These are phyloP conservation scores for Lepidurus arcticus DNA, from an alignment of 1,140 invertebrate species.

Conservation along the genomic window DNA sequence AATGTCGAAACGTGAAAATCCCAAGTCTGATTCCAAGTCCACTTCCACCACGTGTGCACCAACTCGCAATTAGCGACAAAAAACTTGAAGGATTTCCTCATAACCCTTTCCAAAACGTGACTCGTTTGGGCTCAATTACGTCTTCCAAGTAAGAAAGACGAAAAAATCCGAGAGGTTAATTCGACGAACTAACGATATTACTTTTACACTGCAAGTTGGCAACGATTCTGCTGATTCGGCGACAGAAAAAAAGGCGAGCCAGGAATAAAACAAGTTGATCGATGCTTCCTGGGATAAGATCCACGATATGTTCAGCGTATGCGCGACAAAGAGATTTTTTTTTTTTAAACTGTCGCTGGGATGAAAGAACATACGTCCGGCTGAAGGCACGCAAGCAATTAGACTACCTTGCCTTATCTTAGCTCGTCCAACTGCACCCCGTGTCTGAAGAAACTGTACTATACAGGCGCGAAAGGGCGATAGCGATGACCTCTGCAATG, in stretches of 20 bases:
- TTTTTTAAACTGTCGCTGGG: too few relatives aligned
- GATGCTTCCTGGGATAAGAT: background rate
- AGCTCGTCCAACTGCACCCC: background rate
- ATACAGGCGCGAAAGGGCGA: background rate
- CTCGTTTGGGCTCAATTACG: too few relatives aligned
- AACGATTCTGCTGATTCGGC: background rate
- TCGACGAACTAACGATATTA: too few relatives aligned
- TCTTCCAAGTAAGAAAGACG: background rate
- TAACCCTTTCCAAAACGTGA: too few relatives aligned
- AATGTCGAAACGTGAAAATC: too few relatives aligned
- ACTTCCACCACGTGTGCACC: too few relatives aligned
- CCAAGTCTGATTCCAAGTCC: too few relatives aligned
- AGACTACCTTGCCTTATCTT: background rate
- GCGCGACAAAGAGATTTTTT: background rate
- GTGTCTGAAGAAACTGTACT: background rate
- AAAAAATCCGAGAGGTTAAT: background rate
- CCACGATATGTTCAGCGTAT: background rate
- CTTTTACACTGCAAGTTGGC: background rate
- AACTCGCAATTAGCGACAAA: too few relatives aligned
- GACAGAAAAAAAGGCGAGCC: background rate
- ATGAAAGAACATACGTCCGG: too few relatives aligned
- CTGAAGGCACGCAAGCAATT: background rate
- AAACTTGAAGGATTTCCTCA: too few relatives aligned
- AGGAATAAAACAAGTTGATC: background rate
- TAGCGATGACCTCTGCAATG: slow-evolving; percentile 15